A percentile compares a stretch with the other conserved stretches of the same genome.
Conservation (phyloP, 2,797 vertebrate species). For the Xiphophorus birchmanni region DNA sequence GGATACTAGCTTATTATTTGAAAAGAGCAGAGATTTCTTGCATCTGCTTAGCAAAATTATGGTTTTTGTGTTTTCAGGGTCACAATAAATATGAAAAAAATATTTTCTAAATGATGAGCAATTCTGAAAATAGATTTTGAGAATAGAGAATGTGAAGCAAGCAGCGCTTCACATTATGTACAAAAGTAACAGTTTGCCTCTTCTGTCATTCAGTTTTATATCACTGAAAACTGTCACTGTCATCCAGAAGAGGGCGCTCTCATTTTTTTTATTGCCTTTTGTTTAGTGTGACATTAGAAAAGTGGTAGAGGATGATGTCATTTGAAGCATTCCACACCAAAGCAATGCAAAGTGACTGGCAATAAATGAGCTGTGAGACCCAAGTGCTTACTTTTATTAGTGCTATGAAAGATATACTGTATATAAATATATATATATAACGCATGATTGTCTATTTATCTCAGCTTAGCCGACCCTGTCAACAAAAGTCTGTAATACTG, state of each 20-base stretch:
- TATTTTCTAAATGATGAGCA: neutral
- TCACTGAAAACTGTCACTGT: neutral
- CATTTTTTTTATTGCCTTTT: neutral
- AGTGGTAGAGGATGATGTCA: neutral
- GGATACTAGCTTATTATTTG: neutral
- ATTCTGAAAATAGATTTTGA: neutral
- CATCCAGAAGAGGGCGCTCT: neutral
- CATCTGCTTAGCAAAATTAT: neutral
- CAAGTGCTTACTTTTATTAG: neutral
- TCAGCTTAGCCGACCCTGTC: neutral
- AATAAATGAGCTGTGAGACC: neutral
- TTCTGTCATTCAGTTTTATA: neutral
- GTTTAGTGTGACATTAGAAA: neutral
- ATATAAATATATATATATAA: too few relatives aligned
- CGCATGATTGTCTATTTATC: neutral
- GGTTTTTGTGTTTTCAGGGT: neutral
- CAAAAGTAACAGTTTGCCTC: neutral
- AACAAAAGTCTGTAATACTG: too few relatives aligned
- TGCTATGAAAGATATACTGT: too few relatives aligned
- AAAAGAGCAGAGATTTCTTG: neutral
- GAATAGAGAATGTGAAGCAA: neutral
- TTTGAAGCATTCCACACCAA: neutral
- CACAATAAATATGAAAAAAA: neutral
- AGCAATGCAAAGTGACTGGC: neutral
- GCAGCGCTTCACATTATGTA: neutral